phyloP scores from a whole-genome alignment of 2,888 invertebrate species.

The Acanthosepion pharaonis region DNA sequence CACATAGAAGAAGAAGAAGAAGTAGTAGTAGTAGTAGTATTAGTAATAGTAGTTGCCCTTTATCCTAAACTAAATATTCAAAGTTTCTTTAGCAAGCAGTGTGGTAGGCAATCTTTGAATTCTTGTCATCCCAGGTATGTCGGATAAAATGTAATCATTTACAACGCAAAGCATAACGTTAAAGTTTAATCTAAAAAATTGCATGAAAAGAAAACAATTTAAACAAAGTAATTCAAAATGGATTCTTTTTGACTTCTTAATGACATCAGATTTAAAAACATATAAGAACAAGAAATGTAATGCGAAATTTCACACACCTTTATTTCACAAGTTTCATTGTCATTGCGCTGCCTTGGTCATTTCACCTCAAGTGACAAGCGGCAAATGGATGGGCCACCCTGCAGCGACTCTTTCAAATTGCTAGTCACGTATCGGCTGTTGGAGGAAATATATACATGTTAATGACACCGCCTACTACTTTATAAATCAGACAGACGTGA shows the following conservation, averaged over 20 bases:
- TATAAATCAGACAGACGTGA: background rate
- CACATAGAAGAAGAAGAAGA: too few species aligned
- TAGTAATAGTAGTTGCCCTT: too few species aligned
- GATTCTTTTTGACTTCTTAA: background rate
- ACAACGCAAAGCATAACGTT: too few species aligned
- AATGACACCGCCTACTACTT: background rate
- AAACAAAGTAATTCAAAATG: too few species aligned
- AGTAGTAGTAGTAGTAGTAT: too few species aligned
- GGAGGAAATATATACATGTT: background rate
- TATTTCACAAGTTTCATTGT: background rate
- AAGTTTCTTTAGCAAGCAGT: too few species aligned
- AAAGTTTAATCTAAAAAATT: too few species aligned
- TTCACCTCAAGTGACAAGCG: background rate
- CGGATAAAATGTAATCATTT: too few species aligned
- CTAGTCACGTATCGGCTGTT: background rate
- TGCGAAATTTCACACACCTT: background rate
- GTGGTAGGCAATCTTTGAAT: too few species aligned
- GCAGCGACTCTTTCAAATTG: background rate
- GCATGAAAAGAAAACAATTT: too few species aligned
- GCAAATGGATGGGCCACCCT: background rate
- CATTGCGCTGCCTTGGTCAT: background rate
- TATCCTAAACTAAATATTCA: too few species aligned
- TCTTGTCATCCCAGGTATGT: too few species aligned
- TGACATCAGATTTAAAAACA: background rate
- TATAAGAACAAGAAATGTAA: background rate